Conservation (phyloP, 2,797 vertebrate genomes). For the Sphaeramia orbicularis region DNA sequence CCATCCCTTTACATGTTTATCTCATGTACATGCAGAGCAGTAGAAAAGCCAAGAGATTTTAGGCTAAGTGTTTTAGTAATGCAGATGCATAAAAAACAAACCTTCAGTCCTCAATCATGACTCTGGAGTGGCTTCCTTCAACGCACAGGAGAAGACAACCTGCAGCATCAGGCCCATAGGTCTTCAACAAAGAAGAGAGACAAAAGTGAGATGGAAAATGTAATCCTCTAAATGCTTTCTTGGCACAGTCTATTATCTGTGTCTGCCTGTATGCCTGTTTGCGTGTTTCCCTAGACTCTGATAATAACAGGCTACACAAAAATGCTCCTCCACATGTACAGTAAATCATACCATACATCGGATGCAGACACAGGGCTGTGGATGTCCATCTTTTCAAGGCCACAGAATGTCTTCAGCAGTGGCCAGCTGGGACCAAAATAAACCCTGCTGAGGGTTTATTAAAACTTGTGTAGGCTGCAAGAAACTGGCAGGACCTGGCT, state of each 20-base stretch:
- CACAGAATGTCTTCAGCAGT: conserved; percentile 40
- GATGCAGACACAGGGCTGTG: conserved; percentile 22
- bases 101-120: conserved; percentile 63
- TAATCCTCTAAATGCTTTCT: conserved; percentile 65
- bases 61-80: conserved; percentile 12
- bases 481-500: neutral
- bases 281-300: conserved; percentile 33
- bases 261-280: conserved; percentile 11
- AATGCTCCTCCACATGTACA: conserved; percentile 5
- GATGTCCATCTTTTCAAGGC: conserved; percentile 31
- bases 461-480: conserved; percentile 26
- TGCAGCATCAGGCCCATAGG: conserved; percentile 49
- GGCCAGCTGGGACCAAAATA: conserved; percentile 40
- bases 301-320: conserved; percentile 35
- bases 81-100: conserved; percentile 56
- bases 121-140: conserved; percentile 35
- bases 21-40: neutral
- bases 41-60: conserved; percentile 10
- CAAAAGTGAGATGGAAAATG: conserved; percentile 55
- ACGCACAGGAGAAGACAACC: conserved; percentile 45
- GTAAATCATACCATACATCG: conserved; percentile 29
- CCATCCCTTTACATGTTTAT: neutral
- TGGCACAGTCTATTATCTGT: conserved; percentile 32
- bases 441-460: conserved; percentile 16
- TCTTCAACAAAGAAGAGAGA: conserved; percentile 42